Evolutionary conservation across 2,797 vertebrate genomes (phyloP), one percentile per base, ranked within the genome.

Genomic region (Orestias chungarensis): DNA sequence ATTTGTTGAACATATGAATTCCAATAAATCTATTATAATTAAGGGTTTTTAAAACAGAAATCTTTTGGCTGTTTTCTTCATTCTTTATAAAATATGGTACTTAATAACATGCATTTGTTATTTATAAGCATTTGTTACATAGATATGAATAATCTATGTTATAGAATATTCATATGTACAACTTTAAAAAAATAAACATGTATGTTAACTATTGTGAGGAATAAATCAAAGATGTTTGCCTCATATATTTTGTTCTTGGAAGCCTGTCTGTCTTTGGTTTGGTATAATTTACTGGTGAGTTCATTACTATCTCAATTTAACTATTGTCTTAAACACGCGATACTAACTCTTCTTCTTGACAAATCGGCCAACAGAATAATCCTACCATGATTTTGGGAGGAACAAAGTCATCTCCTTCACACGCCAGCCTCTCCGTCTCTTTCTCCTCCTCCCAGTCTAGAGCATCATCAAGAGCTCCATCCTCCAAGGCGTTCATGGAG

Each of bases 341-440:
- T 38, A 10, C 35, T 61, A 23, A 38, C 33, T 38, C 57, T n/a
- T 38, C 57, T 61, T 38, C 20, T 20, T n/a, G 57, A 61, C 57
- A 61, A 38, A 38, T 57, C 54, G 17, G 52, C 17, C 1, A 64
- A 64, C 25, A 10, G 18, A 15, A 5, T 42, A 74, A 6, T 42
- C 72, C 65, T 84, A 98, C 98, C 96, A 99, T 98, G 87, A 99
- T 96, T 92, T 99, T 99, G 78, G 98, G 98, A 33, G 98, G 97
- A 70, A 98, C 73, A 75, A 99, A 99, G 87, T 98, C 97, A 12
- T 97, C 97, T 0, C 96, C 95, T 0, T 96, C 95, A 64, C 97
- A 98, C 2, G 96, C 96, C 73, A 94, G 88, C 15, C 95, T 93
- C 93, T 99, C 98, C 91, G 96, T 91, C 86, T 97, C 96, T 80